Conservation (phyloP, 2,797 vertebrate genomes). For the Cuniculus paca region DNA sequence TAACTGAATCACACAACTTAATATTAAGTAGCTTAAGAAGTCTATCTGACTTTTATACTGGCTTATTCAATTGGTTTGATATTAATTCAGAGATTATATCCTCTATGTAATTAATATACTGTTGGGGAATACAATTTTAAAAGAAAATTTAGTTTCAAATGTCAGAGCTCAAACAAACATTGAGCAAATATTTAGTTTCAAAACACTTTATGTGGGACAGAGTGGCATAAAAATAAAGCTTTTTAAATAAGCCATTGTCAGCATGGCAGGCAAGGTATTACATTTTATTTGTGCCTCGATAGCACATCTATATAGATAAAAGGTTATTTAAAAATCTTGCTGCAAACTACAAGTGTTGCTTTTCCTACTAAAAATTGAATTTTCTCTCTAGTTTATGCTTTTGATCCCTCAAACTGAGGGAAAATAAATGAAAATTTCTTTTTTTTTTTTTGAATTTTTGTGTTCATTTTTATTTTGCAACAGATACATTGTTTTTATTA, state of each 20-base stretch:
- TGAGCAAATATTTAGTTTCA: slow-evolving; percentile 79
- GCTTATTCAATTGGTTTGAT: slow-evolving; percentile 69
- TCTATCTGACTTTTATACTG: slow-evolving; percentile 67
- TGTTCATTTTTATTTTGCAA: neutral
- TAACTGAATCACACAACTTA: slow-evolving; percentile 75
- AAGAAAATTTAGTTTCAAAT: slow-evolving; percentile 74
- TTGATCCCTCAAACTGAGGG: slow-evolving; percentile 70
- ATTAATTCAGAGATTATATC: slow-evolving; percentile 76
- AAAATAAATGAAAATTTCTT: slow-evolving; percentile 80
- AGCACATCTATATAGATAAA: slow-evolving; percentile 81
- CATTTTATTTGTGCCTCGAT: slow-evolving; percentile 81
- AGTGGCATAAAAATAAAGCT: slow-evolving; percentile 64
- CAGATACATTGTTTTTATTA: neutral
- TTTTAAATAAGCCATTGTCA: slow-evolving; percentile 67
- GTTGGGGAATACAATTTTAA: slow-evolving; percentile 73
- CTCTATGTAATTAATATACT: slow-evolving; percentile 74
- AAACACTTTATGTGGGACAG: slow-evolving; percentile 66
- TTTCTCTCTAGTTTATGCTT: slow-evolving; percentile 73
- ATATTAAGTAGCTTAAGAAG: slow-evolving; percentile 78
- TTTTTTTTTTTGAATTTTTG: neutral
- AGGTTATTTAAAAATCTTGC: slow-evolving; percentile 81
- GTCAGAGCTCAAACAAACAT: slow-evolving; percentile 74
- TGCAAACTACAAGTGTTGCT: slow-evolving; percentile 78
- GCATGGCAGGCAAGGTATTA: slow-evolving; percentile 67
- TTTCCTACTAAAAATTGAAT: slow-evolving; percentile 83